These are phyloP conservation scores for Ceratina australensis DNA, from an alignment of 1,140 invertebrate species.

Conservation along the genomic window DNA sequence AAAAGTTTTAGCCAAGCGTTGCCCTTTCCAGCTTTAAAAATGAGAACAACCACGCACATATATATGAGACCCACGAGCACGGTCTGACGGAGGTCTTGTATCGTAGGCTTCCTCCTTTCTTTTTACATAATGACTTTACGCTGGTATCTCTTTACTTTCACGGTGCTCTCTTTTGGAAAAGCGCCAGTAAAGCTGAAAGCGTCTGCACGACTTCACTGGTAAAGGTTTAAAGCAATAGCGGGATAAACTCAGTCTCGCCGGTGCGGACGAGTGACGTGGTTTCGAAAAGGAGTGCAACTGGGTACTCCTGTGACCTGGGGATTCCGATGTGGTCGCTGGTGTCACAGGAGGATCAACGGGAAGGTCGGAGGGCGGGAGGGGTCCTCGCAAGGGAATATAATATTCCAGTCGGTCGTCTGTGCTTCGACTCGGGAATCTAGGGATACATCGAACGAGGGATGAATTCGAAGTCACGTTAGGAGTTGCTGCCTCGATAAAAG, in stretches of 20 bases:
- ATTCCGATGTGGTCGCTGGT: constrained; percentile 21
- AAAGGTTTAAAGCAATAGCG: constrained; percentile 9
- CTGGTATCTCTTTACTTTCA: background rate
- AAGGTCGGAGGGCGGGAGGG: constrained; percentile 54
- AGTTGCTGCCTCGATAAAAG: too few species aligned
- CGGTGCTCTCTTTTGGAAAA: background rate
- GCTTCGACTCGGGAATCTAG: background rate
- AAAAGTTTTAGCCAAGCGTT: too few species aligned
- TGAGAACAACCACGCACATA: too few species aligned
- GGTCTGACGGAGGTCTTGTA: too few species aligned
- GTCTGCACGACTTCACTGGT: constrained; percentile 5
- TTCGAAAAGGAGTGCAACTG: constrained; percentile 37
- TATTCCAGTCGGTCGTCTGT: constrained; percentile 37
- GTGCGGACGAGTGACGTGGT: constrained; percentile 19
- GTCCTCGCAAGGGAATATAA: constrained; percentile 50
- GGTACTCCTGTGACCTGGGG: constrained; percentile 30
- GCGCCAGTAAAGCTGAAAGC: constrained; percentile 22
- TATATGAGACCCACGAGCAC: background rate
- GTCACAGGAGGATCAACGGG: constrained; percentile 51
- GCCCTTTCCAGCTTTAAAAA: background rate
- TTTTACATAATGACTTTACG: background rate
- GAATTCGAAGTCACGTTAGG: too few species aligned
- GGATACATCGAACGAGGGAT: too few species aligned
- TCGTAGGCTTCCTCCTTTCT: background rate
- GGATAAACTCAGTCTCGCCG: constrained; percentile 16